Evolutionary conservation across 2,888 invertebrate species (phyloP), one percentile per base, ranked within the genome.

Genomic region (Sepiola atlantica): DNA sequence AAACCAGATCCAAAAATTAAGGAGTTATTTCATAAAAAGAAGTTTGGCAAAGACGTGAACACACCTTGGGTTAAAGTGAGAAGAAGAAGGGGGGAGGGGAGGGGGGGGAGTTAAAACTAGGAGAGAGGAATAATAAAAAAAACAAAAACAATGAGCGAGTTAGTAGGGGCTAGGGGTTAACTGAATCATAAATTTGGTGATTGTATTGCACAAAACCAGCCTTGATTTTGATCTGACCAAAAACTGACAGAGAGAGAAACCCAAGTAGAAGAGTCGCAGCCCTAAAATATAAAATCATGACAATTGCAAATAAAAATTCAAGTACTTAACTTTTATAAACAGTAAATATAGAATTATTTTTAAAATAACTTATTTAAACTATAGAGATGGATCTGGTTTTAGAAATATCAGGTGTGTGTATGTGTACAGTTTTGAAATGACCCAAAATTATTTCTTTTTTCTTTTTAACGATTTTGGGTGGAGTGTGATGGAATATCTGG

Each of bases 401-500:
- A 77, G 77, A 77, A 77, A 77, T 77, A 77, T 77, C 77, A 77
- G 77, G n/a, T n/a, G 16, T 77, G 77, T 77, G 77, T 77, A 32
- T 77, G 77, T n/a, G 77, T 77, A 32, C 77, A 77, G n/a, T 77
- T 45, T 77, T 77, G 77, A 77, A 77, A 77, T 77, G 1, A n/a
- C 77, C 77, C 77, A 32, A 77, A 77, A n/a, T n/a, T 77, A n/a
- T 77, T 77, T 77, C 12, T n/a, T 77, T 77, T 77, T 77, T n/a
- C n/a, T 18, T 77, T 32, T 28, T 24, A n/a, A 77, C n/a, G n/a
- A 77, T 77, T 77, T 32, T 45, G 32, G 77, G 77, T n/a, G 18
- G n/a, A n/a, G 77, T 77, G 77, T 77, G 77, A 77, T 77, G 77
- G 77, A 77, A 77, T 77, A n/a, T 77, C 77, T 77, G n/a, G 77